Base-by-base conservation (phyloP, 92 coral and sea anemone genomes). In the Epizoanthus ramosus region DNA sequence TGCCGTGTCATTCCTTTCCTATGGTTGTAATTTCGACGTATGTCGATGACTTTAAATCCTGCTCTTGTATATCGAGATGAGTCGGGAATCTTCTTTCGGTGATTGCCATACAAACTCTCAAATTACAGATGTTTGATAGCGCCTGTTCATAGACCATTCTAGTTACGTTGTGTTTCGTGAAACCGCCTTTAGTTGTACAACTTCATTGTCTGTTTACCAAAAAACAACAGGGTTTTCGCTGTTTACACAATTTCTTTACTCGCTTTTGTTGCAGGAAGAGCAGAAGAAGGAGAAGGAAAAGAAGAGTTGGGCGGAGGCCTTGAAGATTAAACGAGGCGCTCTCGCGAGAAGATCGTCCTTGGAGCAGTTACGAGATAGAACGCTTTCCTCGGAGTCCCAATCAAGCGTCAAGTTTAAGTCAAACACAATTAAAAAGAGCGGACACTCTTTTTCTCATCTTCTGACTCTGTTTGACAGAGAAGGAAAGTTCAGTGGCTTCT, bases 401-500 rank as follows among this genome's bases (percentile, higher is more conserved):
- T 87, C 90, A 50, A 74, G 33, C 13, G 61, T 91, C 45, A 93
- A 91, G 69, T 87, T 84, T 84, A 86, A 90, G 45, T 85, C 63
- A 2, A 75, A 75, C 24, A 86, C 86, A 15, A 80, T 87, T 71
- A 89, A 92, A 60, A 91, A 89, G 45, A 89, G 85, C 66, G 89
- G 89, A 16, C 98, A 91, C 50, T 88, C 94, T 10, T 87, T 86
- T 52, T 39, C 91, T 5, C 91, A 89, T 65, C 80, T 93, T 19
- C 67, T 89, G 60, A 81, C 88, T 10, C 81, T 97, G 56, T 92
- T 93, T 58, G 98, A 97, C 88, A 90, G 84, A 63, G 99, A 95
- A 41, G 99, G 99, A 1, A 89, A 93, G 56, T 94, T 94, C 57
- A 87, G 97, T 73, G 98, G 99, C 2, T 90, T 92, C 57, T 88